phyloP scores from a whole-genome alignment of 2,113 vertebrate species.

The Varanus salvator region DNA sequence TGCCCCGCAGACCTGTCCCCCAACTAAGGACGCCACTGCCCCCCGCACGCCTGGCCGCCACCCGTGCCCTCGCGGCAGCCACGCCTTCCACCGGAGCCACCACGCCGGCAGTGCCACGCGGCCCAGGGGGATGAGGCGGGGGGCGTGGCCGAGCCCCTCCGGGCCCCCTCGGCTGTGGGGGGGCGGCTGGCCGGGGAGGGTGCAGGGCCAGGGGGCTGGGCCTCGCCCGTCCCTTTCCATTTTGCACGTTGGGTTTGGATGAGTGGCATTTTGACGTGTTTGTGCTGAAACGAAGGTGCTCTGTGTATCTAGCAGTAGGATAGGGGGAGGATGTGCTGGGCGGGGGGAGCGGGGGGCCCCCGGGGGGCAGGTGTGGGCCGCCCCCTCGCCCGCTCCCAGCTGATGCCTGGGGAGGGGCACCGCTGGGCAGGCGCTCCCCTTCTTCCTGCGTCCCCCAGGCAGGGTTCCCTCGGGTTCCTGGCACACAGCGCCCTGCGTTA shows the following conservation, averaged over 20 bases:
- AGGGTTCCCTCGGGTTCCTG: too few relatives aligned
- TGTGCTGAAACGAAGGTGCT: conserved; percentile 68
- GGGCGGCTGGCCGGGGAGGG: conserved; percentile 43
- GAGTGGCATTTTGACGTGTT: conserved; percentile 77
- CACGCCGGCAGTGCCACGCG: background rate
- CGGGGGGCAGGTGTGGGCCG: conserved; percentile 2
- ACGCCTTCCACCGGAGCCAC: conserved; percentile 19
- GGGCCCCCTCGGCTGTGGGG: conserved; percentile 14
- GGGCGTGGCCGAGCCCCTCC: background rate
- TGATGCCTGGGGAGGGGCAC: background rate
- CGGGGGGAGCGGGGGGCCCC: conserved; percentile 4
- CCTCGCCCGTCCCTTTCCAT: conserved; percentile 61
- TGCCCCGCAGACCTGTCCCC: conserved; percentile 58
- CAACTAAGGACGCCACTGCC: conserved; percentile 64
- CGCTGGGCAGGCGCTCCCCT: background rate
- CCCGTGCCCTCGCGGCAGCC: conserved; percentile 27
- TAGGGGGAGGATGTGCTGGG: conserved; percentile 52
- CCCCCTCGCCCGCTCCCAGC: background rate
- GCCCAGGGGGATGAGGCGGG: background rate
- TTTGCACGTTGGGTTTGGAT: conserved; percentile 81
- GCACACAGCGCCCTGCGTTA: background rate
- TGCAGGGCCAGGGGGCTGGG: conserved; percentile 1
- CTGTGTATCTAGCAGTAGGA: conserved; percentile 78
- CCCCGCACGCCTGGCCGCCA: conserved; percentile 36
- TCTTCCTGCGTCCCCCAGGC: background rate